phyloP scores from a whole-genome alignment of 1,140 invertebrate species.

The Dolichoris vasculosae region DNA sequence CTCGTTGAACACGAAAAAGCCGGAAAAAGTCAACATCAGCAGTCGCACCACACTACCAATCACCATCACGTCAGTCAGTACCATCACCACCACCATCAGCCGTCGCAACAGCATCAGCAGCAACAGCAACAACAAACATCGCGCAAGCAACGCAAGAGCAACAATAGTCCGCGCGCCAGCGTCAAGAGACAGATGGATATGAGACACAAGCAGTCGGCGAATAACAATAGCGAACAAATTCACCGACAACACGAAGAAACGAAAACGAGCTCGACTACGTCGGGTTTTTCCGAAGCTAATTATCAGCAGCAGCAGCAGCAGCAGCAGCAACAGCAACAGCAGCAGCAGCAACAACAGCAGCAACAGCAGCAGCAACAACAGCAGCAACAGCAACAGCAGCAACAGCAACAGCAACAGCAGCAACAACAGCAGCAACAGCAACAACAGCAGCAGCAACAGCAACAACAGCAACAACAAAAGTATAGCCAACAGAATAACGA shows the following conservation, averaged over 20 bases:
- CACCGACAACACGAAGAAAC: slow-evolving; percentile 68
- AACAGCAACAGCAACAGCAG: slow-evolving; percentile 55
- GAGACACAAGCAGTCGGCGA: slow-evolving; percentile 63
- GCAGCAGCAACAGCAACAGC: slow-evolving; percentile 56
- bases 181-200: slow-evolving; percentile 70
- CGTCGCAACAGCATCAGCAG: slow-evolving; percentile 42
- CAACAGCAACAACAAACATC: slow-evolving; percentile 54
- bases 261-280: slow-evolving; percentile 58
- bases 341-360: slow-evolving; percentile 57
- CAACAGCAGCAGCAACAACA: slow-evolving; percentile 66
- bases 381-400: slow-evolving; percentile 58
- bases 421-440: slow-evolving; percentile 58
- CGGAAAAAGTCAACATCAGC: slow-evolving; percentile 68
- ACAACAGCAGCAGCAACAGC: slow-evolving; percentile 67
- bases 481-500: slow-evolving; percentile 69
- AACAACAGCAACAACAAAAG: slow-evolving; percentile 61
- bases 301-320: slow-evolving; percentile 62
- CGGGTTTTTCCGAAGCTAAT: slow-evolving; percentile 63
- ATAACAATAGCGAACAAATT: slow-evolving; percentile 58
- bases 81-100: slow-evolving; percentile 56
- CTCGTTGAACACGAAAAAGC: slow-evolving; percentile 78
- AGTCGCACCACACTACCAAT: slow-evolving; percentile 52
- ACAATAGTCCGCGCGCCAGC: slow-evolving; percentile 64
- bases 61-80: slow-evolving; percentile 58
- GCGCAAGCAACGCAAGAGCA: slow-evolving; percentile 65